phyloP scores from a whole-genome alignment of 2,888 invertebrate genomes.

The Acrobasis suavella region DNA sequence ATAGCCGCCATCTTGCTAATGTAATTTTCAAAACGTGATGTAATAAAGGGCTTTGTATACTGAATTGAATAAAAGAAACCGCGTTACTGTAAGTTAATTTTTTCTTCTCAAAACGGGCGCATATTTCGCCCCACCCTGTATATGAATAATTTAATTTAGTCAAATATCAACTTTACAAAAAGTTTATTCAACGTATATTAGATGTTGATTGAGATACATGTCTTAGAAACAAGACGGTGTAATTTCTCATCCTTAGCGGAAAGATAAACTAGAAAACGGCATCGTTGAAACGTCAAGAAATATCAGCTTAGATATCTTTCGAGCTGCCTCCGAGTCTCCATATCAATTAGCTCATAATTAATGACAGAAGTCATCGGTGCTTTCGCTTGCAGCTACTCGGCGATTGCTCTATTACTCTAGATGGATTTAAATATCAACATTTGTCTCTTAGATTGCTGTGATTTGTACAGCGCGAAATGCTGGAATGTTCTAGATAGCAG shows the following conservation, averaged over 20 bases:
- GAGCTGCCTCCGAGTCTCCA: conserved; percentile 6
- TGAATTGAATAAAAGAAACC: too few relatives aligned
- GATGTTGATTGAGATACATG: conserved; percentile 1
- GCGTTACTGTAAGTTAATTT: too few relatives aligned
- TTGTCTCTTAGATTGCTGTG: conserved; percentile 29
- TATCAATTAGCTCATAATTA: conserved; percentile 22
- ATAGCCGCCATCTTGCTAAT: too few relatives aligned
- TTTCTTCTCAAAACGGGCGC: too few relatives aligned
- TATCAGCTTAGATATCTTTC: conserved; percentile 18
- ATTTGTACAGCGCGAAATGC: conserved; percentile 16
- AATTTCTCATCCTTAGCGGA: conserved; percentile 9
- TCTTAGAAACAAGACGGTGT: neutral
- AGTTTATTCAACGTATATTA: neutral
- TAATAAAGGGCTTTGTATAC: too few relatives aligned
- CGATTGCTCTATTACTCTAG: conserved; percentile 36
- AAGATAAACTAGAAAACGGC: conserved; percentile 19
- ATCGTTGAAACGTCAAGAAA: conserved; percentile 19
- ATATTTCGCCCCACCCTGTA: too few relatives aligned
- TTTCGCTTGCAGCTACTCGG: conserved; percentile 25
- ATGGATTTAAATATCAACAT: conserved; percentile 37
- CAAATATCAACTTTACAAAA: too few relatives aligned
- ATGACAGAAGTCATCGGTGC: conserved; percentile 16
- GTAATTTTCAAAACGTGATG: too few relatives aligned
- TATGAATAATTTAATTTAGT: too few relatives aligned
- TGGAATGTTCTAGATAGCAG: conserved; percentile 20